Base-by-base conservation (phyloP, 2,113 vertebrate species). In the Agelaius phoeniceus region DNA sequence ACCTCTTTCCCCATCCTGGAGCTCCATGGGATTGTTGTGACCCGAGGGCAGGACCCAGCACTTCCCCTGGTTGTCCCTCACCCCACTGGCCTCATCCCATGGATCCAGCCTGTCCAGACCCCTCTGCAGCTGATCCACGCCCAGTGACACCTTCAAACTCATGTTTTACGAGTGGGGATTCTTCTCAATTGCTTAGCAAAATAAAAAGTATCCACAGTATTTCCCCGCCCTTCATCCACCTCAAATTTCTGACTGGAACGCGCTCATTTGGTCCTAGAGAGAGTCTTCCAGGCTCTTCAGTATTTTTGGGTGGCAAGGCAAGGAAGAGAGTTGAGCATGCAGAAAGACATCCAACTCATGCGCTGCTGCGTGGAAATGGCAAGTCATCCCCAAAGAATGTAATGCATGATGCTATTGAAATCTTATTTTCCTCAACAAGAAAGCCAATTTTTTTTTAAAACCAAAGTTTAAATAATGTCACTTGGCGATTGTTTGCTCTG, bases 161-260 rank as follows among this genome's bases (percentile, higher is more conserved):
- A 28, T 0, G 0, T n/a, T 27, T 86, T n/a, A 31, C 4, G 35
- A 52, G 7, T 8, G 11, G 23, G 3, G 43, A 17, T 52, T 59
- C 31, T n/a, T 74, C 11, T 26, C 49, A 61, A 8, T 11, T 72
- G 4, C 37, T 81, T 33, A 62, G 21, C 9, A 54, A 62, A 82
- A 33, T 8, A 59, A n/a, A 57, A 63, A n/a, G 3, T 27, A 37
- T 37, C 16, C 7, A 22, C 30, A 26, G 18, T 39, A 23, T 35
- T 83, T 3, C 17, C 9, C 17, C 7, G 2, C 30, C 8, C 5
- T 85, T 63, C 33, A 49, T 7, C 6, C 3, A 12, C 9, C 16
- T 62, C 27, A 48, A 18, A 66, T 62, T 74, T 65, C 75, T 92
- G 8, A 58, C 30, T 37, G 13, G 39, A 74, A 77, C 59, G 30